Conservation (phyloP, 2,113 vertebrate species). For the Aphelocoma coerulescens region DNA sequence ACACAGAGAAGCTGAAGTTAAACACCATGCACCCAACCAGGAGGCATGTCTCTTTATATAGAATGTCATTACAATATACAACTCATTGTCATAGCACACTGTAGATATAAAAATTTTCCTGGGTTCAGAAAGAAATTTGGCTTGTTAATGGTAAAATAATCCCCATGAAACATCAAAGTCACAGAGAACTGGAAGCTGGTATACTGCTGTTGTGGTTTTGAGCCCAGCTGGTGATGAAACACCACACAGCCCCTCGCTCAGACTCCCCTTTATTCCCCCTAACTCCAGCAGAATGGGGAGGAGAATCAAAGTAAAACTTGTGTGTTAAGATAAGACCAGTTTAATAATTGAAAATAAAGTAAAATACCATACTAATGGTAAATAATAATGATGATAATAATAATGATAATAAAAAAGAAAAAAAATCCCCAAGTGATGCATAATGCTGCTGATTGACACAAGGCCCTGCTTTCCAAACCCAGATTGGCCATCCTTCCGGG, state of each 20-base stretch:
- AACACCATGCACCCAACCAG: background rate
- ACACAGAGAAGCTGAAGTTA: background rate
- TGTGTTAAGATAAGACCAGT: background rate
- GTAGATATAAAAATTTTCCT: background rate
- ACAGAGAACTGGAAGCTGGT: background rate
- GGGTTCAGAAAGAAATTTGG: background rate
- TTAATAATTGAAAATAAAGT: background rate
- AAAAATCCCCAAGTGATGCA: too few species aligned
- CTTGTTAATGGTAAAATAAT: background rate
- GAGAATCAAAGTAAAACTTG: rapidly evolving
- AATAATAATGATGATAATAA: background rate
- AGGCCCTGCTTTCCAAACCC: too few species aligned
- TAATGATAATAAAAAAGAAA: too few species aligned
- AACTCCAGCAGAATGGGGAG: background rate
- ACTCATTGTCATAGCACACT: background rate
- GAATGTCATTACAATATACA: background rate
- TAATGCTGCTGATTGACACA: too few species aligned
- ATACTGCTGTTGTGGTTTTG: background rate
- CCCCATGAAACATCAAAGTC: background rate
- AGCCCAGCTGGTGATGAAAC: background rate
- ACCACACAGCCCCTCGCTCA: background rate
- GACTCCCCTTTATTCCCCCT: background rate
- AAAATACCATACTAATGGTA: background rate
- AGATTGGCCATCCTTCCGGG: background rate
- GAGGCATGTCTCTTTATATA: background rate